Percentiles rank a stretch among this genome's conserved stretches.
phyloP scores from a whole-genome alignment of 2,888 invertebrate species.

The Petrophora chlorosata region DNA sequence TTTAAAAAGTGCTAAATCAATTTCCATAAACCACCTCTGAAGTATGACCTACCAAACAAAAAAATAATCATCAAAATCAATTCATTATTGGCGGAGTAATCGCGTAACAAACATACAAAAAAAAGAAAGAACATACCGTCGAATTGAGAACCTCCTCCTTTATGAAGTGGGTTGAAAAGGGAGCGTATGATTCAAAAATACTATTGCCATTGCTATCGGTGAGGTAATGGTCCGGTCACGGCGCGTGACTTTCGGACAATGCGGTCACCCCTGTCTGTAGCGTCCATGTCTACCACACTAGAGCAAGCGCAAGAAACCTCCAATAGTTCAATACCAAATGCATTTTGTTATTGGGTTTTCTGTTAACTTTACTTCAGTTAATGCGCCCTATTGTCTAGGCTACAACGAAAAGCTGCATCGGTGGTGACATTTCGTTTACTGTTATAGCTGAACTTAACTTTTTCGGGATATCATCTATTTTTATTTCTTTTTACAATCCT shows the following conservation, averaged over 20 bases:
- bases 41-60: no score
- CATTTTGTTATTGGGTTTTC: slow-evolving; percentile 3
- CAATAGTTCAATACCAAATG: not conserved
- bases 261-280: slow-evolving; percentile 48
- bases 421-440: no score
- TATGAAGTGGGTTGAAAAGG: not conserved
- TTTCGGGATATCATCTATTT: no score
- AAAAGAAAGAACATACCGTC: no score
- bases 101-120: no score
- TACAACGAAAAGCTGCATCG: no score
- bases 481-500: no score
- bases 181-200: not conserved
- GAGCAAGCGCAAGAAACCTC: not conserved
- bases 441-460: no score
- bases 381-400: not conserved
- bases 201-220: slow-evolving; percentile 49
- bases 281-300: slow-evolving; percentile 26
- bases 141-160: not conserved
- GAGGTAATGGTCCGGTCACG: slow-evolving; percentile 67
- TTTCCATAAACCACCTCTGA: no score
- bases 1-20: no score
- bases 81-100: no score
- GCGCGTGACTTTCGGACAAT: slow-evolving; percentile 70
- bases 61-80: no score
- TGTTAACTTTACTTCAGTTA: not conserved